Conservation (phyloP, 2,113 vertebrate genomes). For the Urocynchramus pylzowi region DNA sequence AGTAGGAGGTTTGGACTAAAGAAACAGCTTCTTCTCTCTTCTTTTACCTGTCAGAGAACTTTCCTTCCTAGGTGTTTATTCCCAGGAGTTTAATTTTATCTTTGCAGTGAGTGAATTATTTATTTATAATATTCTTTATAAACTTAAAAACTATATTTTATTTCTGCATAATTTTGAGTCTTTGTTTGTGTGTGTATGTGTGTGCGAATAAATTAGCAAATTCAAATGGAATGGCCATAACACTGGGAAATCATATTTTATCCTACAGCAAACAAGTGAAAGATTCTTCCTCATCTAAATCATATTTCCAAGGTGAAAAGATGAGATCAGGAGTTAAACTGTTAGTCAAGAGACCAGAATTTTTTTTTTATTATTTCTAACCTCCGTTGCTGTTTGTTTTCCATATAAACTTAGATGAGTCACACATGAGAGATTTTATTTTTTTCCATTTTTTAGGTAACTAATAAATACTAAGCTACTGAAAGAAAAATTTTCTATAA, state of each 20-base stretch:
- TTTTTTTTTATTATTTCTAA: not conserved
- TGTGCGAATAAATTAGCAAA: not conserved
- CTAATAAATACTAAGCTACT: not conserved
- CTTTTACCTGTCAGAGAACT: not conserved
- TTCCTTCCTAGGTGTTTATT: not conserved
- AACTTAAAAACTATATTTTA: not conserved
- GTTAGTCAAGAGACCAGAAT: not conserved
- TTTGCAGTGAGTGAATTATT: not conserved
- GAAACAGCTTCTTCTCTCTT: not conserved
- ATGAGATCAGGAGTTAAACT: not conserved
- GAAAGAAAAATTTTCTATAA: not conserved
- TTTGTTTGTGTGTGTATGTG: not conserved
- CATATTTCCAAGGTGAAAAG: not conserved
- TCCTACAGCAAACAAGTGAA: not conserved
- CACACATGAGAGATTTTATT: not conserved
- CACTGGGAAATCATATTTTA: not conserved
- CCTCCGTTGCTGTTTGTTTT: not conserved
- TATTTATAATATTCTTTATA: not conserved
- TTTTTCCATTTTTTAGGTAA: not conserved
- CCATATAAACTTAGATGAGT: not conserved
- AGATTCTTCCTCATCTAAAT: not conserved
- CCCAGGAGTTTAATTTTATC: not conserved
- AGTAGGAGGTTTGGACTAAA: not conserved
- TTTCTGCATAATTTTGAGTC: not conserved
- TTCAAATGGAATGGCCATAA: not conserved